Base-by-base conservation (phyloP, 2,888 invertebrate genomes). In the Bugula neritina region DNA sequence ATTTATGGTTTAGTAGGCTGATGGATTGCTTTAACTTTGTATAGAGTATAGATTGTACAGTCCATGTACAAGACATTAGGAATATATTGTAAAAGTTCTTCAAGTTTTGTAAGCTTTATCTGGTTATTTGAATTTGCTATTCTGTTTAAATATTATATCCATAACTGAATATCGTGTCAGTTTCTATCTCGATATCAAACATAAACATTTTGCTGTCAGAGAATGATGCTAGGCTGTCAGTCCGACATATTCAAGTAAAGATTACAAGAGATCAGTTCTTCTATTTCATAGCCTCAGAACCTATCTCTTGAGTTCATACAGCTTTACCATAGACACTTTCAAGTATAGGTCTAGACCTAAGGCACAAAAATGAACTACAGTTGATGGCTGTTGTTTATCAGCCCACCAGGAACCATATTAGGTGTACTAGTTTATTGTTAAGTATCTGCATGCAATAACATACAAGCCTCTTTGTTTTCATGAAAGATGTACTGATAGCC, bases 121-220 rank as follows among this genome's bases (percentile, higher is more conserved):
- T n/a, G n/a, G n/a, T n/a, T n/a, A n/a, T n/a, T n/a, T n/a, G n/a
- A n/a, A n/a, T n/a, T n/a, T n/a, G n/a, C n/a, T n/a, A 17, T 43
- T 43, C 17, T 43, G 43, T 43, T 43, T 43, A 43, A 43, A 43
- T 43, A 43, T 43, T 43, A 43, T 43, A 10, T 43, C 17, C 43
- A 43, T 43, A 43, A 43, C 43, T 17, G 43, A 43, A 43, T 43
- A 43, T 43, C 43, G 17, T 43, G 43, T 17, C 43, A 43, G 43
- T 43, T 43, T 43, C 43, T 43, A 43, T 43, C 43, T 63, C 27
- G 29, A 31, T 63, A 31, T 63, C 21, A 34, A 31, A 31, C 63
- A 63, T 63, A 63, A 63, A 63, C 63, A 63, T 31, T 63, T 3
- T 63, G 63, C 21, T 63, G 63, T 34, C 63, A 63, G 63, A 13